Percentiles rank a stretch among this genome's conserved stretches.
phyloP scores from a whole-genome alignment of 2,113 vertebrate genomes.

The Zapus hudsonius region DNA sequence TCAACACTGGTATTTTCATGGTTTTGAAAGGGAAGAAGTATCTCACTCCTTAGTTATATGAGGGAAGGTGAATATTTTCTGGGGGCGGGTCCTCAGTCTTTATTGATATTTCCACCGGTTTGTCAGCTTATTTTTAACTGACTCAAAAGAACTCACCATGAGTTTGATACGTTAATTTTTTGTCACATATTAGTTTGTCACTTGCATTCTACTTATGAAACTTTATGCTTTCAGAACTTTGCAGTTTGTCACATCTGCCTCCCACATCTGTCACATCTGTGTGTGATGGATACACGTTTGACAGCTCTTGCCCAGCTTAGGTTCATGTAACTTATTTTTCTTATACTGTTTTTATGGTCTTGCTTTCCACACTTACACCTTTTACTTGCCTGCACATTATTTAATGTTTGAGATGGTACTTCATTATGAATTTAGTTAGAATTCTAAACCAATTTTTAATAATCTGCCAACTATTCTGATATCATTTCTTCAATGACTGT shows the following conservation, averaged over 20 bases:
- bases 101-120: not conserved
- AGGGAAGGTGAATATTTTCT: not conserved
- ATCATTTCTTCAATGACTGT: not conserved
- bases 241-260: too few species aligned
- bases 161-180: not conserved
- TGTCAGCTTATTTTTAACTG: not conserved
- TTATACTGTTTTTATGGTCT: not conserved
- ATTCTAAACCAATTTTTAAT: not conserved
- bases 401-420: not conserved
- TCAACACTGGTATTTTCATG: not conserved
- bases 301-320: not conserved
- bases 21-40: not conserved
- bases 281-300: too few species aligned
- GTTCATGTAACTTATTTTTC: not conserved
- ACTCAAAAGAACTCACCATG: conserved; percentile 15
- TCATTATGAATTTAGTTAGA: not conserved
- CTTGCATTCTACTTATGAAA: not conserved
- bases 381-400: not conserved
- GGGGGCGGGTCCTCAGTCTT: not conserved
- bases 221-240: not conserved
- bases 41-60: not conserved
- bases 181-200: not conserved
- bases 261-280: too few species aligned
- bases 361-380: not conserved
- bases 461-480: not conserved